These are phyloP conservation scores for Parazoanthus darwini DNA, from an alignment of 92 coral and sea anemone species.

Conservation along the genomic window DNA sequence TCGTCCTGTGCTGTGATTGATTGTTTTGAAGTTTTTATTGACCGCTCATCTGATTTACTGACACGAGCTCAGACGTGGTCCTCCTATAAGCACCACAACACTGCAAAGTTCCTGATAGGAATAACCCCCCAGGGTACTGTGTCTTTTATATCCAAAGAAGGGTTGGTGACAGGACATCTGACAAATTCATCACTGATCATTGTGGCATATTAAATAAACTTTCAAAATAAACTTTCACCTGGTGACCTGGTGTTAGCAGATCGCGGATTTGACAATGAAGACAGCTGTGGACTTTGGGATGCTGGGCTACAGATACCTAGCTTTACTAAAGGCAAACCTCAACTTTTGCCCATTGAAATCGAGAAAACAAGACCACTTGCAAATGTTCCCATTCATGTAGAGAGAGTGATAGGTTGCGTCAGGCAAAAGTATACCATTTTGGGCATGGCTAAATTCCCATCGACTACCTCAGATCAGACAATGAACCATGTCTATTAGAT, in stretches of 20 bases:
- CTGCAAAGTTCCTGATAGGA: conserved; percentile 37
- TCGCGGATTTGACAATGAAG: conserved; percentile 57
- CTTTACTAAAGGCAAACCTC: conserved; percentile 61
- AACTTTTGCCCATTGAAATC: conserved; percentile 51
- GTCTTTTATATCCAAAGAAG: conserved; percentile 58
- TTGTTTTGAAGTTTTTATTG: conserved; percentile 72
- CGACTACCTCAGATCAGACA: conserved; percentile 55
- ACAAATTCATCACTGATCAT: conserved; percentile 55
- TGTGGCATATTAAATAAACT: neutral
- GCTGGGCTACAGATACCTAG: conserved; percentile 57
- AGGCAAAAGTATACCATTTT: conserved; percentile 66
- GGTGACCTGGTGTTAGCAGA: conserved; percentile 56
- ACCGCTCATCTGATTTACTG: conserved; percentile 52
- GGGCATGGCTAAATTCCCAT: conserved; percentile 58
- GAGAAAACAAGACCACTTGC: conserved; percentile 58
- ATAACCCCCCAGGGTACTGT: conserved; percentile 58
- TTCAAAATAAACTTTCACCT: neutral
- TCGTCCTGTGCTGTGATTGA: conserved; percentile 49
- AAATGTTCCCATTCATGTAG: conserved; percentile 69
- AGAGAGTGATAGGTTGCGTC: conserved; percentile 63
- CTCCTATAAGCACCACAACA: conserved; percentile 16
- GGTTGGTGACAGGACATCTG: conserved; percentile 59
- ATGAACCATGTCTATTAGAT: conserved; percentile 56
- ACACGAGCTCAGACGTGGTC: conserved; percentile 65
- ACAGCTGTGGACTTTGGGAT: conserved; percentile 53